A percentile compares a stretch with the other conserved stretches of the same genome.
phyloP scores from a whole-genome alignment of 64 coral and sea anemone species.

The Platygyra sinensis region DNA sequence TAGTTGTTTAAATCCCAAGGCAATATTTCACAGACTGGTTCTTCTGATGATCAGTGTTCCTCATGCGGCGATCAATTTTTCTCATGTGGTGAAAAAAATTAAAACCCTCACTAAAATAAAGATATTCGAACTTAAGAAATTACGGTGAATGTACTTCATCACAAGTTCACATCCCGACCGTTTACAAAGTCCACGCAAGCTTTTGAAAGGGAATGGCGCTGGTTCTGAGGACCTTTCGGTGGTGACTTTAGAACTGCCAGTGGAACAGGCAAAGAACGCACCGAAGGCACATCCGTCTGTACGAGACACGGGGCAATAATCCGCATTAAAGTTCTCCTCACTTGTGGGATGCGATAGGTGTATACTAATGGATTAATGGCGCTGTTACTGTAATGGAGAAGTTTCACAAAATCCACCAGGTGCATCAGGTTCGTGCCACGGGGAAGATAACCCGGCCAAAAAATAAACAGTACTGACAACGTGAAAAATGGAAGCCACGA shows the following conservation, averaged over 20 bases:
- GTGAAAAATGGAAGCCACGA: conserved; percentile 47
- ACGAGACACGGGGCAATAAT: background rate
- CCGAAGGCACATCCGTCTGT: background rate
- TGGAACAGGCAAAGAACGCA: background rate
- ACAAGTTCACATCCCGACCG: background rate
- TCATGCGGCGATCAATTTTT: too few species aligned
- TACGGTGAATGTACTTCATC: too few species aligned
- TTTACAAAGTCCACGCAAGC: background rate
- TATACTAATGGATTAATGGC: conserved; percentile 36
- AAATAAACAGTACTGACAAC: background rate
- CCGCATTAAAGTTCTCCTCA: background rate
- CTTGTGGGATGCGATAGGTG: conserved; percentile 6
- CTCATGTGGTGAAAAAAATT: too few species aligned
- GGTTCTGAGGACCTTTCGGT: background rate
- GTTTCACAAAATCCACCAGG: conserved; percentile 41
- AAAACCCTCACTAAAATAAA: too few species aligned
- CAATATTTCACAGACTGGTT: too few species aligned
- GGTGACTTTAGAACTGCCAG: background rate
- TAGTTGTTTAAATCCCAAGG: too few species aligned
- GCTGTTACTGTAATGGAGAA: conserved; percentile 52
- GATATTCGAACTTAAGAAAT: too few species aligned
- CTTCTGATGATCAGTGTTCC: too few species aligned
- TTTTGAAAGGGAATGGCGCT: background rate
- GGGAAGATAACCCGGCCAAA: conserved; percentile 5
- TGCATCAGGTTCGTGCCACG: background rate